Percentiles rank a stretch among this genome's conserved stretches.
Conservation (phyloP, 2,113 vertebrate species). For the Elephas maximus region DNA sequence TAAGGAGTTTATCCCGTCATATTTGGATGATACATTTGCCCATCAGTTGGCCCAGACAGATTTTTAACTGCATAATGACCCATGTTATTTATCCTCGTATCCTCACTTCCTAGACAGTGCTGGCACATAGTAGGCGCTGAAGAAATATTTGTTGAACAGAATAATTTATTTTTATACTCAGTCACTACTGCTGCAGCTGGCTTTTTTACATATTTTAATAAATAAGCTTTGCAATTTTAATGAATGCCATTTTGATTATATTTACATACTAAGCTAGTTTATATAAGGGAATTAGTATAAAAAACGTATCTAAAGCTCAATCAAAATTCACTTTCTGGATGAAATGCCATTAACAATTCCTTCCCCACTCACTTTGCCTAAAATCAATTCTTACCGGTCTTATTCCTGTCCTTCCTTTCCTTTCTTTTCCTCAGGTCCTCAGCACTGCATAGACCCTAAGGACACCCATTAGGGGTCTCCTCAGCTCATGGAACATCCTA, state of each 20-base stretch:
- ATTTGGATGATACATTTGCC: conserved; percentile 1
- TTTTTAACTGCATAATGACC: background rate
- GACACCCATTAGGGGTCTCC: background rate
- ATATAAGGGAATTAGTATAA: conserved; percentile 57
- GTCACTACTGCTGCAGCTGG: conserved; percentile 69
- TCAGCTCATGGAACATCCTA: background rate
- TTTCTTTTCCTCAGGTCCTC: background rate
- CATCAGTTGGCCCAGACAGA: background rate
- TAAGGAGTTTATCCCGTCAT: background rate
- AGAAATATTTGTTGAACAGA: conserved; percentile 61
- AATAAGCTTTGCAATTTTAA: conserved; percentile 83
- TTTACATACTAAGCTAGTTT: conserved; percentile 77
- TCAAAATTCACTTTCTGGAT: conserved; percentile 68
- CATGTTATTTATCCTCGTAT: background rate
- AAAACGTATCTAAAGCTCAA: conserved; percentile 71
- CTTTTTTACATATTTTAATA: conserved; percentile 83
- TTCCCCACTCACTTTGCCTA: background rate
- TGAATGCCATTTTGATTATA: conserved; percentile 81
- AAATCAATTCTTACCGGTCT: background rate
- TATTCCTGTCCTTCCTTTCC: background rate
- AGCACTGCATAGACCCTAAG: background rate
- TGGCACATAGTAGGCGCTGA: conserved; percentile 72
- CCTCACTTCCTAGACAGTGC: background rate
- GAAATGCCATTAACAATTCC: conserved; percentile 59
- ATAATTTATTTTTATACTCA: conserved; percentile 71